Evolutionary conservation across 2,888 invertebrate genomes (phyloP).

Genomic region (Heteromyza rotundicornis): DNA sequence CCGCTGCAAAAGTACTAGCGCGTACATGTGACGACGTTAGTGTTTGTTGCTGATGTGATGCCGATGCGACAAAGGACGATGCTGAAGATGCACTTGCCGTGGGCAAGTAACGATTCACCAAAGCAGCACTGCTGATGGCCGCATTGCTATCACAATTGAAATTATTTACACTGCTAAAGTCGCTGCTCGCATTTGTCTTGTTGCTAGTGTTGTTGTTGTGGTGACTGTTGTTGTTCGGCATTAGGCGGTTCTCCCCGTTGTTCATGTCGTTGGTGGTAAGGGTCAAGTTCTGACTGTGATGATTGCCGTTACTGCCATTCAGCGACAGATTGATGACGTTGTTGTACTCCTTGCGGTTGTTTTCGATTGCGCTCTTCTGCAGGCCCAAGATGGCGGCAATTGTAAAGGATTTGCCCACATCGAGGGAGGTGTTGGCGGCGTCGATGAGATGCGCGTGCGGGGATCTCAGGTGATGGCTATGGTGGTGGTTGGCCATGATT

Average conservation of each 20-base stretch:
- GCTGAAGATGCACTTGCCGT: slow-evolving; percentile 32
- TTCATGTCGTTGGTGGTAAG: slow-evolving; percentile 3
- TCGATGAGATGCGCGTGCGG: slow-evolving; percentile 52
- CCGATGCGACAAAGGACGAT: slow-evolving; percentile 29
- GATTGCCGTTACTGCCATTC: slow-evolving; percentile 41
- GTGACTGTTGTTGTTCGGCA: slow-evolving; percentile 25
- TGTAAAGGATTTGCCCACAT: slow-evolving; percentile 77
- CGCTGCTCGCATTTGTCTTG: slow-evolving; percentile 33
- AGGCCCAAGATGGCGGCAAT: slow-evolving; percentile 87
- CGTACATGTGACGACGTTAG: slow-evolving; percentile 31
- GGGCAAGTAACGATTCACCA: slow-evolving; percentile 47
- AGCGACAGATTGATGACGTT: slow-evolving; percentile 62
- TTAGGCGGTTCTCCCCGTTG: slow-evolving; percentile 32
- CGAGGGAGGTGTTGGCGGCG: slow-evolving; percentile 58
- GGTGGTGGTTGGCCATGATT: slow-evolving; percentile 16
- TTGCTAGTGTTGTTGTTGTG: slow-evolving; percentile 33
- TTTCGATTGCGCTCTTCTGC: slow-evolving; percentile 63
- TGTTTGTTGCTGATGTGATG: slow-evolving; percentile 31
- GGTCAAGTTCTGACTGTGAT: not conserved
- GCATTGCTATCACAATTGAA: slow-evolving; percentile 58
- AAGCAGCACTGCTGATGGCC: slow-evolving; percentile 26
- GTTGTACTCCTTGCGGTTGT: slow-evolving; percentile 57
- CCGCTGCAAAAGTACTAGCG: slow-evolving; percentile 46
- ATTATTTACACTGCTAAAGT: slow-evolving; percentile 49
- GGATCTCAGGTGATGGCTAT: slow-evolving; percentile 18